Conservation (phyloP, 2,888 invertebrate genomes). For the Dynastes hyllus region DNA sequence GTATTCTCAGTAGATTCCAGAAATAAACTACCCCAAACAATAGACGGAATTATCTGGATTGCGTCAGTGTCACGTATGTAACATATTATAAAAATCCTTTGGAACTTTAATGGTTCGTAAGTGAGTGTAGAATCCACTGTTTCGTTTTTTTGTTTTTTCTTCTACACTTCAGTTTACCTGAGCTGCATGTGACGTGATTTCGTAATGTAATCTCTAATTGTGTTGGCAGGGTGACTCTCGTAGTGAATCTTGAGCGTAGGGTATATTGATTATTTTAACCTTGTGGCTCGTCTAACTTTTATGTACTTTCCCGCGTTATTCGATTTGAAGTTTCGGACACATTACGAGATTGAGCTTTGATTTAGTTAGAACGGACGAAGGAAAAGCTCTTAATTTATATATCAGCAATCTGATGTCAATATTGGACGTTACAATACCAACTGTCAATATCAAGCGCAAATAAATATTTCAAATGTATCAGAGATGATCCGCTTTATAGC, state of each 20-base stretch:
- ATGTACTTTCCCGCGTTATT: slow-evolving; percentile 18
- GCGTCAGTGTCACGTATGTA: too few relatives aligned
- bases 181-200: slow-evolving; percentile 25
- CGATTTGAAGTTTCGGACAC: slow-evolving; percentile 20
- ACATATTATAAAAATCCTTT: neutral
- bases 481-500: neutral
- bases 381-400: neutral
- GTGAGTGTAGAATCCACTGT: neutral
- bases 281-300: slow-evolving; percentile 25
- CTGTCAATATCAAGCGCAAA: too few relatives aligned
- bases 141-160: neutral
- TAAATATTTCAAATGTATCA: too few relatives aligned
- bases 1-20: too few relatives aligned
- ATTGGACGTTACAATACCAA: neutral
- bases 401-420: neutral
- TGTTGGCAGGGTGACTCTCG: slow-evolving; percentile 27
- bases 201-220: slow-evolving; percentile 39
- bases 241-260: slow-evolving; percentile 9
- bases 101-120: neutral
- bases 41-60: too few relatives aligned
- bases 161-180: slow-evolving; percentile 8
- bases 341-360: neutral
- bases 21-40: too few relatives aligned
- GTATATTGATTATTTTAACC: slow-evolving; percentile 35
- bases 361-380: neutral